Conservation (phyloP, 2,888 invertebrate genomes). For the Deladenus siricidicola region DNA sequence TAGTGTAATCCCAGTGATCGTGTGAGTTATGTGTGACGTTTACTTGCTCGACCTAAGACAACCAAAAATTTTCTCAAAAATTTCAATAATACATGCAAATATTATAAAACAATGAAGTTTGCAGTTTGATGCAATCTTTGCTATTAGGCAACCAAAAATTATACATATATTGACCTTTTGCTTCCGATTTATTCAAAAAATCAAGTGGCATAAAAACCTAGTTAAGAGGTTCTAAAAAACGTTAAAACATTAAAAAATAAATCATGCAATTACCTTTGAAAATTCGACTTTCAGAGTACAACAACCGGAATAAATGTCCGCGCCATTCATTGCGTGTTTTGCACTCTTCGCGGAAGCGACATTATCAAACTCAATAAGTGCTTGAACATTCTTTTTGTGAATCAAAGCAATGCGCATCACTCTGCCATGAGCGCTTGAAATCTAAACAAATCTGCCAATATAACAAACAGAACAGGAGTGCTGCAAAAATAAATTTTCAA, state of each 20-base stretch:
- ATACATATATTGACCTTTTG: too few species aligned
- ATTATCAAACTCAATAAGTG: conserved; percentile 67
- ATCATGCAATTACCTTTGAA: conserved; percentile 71
- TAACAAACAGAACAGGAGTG: too few species aligned
- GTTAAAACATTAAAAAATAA: too few species aligned
- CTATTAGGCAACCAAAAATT: too few species aligned
- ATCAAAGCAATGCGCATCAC: conserved; percentile 87
- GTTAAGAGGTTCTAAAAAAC: not conserved
- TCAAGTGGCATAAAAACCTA: too few species aligned
- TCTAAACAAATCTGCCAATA: conserved; percentile 61
- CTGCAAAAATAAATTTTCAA: too few species aligned
- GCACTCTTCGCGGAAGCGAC: conserved; percentile 85
- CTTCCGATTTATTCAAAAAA: too few species aligned
- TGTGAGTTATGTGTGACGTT: conserved; percentile 41
- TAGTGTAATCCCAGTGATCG: conserved; percentile 47
- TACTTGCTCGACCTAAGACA: conserved; percentile 43
- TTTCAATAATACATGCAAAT: not conserved
- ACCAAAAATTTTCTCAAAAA: conserved; percentile 4
- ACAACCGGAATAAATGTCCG: conserved; percentile 97
- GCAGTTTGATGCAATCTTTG: not conserved
- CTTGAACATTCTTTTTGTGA: conserved; percentile 32
- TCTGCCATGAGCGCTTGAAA: conserved; percentile 85
- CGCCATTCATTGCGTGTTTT: conserved; percentile 88
- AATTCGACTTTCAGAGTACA: conserved; percentile 98
- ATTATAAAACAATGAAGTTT: not conserved